phyloP scores from a whole-genome alignment of 2,888 invertebrate genomes.

The Metalampra italica region DNA sequence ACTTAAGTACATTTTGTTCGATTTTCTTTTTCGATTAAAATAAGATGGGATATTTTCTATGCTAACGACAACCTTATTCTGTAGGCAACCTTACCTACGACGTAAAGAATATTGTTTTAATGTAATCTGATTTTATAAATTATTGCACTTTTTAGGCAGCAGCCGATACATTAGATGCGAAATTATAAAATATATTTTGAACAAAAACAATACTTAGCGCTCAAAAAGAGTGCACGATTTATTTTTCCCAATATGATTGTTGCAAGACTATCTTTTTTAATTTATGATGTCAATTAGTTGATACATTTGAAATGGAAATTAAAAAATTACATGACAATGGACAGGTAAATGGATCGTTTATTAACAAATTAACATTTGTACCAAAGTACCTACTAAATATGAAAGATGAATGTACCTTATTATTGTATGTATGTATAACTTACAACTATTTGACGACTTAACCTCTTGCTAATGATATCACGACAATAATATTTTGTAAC shows the following conservation, averaged over 20 bases:
- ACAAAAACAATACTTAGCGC: slow-evolving; percentile 14
- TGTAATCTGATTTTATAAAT: slow-evolving; percentile 30
- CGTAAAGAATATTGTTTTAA: slow-evolving; percentile 42
- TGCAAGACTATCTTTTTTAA: too few species aligned
- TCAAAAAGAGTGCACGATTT: too few species aligned
- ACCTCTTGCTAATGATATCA: slow-evolving; percentile 58
- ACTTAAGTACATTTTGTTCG: slow-evolving; percentile 78
- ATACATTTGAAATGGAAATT: too few species aligned
- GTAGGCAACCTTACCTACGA: slow-evolving; percentile 47
- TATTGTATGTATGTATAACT: slow-evolving; percentile 12
- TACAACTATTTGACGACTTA: slow-evolving; percentile 44
- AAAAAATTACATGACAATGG: neutral
- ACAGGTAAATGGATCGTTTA: neutral
- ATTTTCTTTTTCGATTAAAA: slow-evolving; percentile 62
- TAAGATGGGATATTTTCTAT: slow-evolving; percentile 62
- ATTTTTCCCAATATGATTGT: too few species aligned
- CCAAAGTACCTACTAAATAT: neutral
- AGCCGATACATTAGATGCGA: slow-evolving; percentile 30
- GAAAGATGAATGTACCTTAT: neutral
- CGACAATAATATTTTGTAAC: slow-evolving; percentile 44
- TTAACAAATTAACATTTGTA: too few species aligned
- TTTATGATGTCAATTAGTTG: too few species aligned
- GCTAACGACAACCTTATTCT: slow-evolving; percentile 70
- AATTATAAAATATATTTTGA: slow-evolving; percentile 8
- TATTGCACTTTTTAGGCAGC: slow-evolving; percentile 46